Base-by-base conservation (phyloP, 2,797 vertebrate genomes). In the Microcaecilia unicolor region DNA sequence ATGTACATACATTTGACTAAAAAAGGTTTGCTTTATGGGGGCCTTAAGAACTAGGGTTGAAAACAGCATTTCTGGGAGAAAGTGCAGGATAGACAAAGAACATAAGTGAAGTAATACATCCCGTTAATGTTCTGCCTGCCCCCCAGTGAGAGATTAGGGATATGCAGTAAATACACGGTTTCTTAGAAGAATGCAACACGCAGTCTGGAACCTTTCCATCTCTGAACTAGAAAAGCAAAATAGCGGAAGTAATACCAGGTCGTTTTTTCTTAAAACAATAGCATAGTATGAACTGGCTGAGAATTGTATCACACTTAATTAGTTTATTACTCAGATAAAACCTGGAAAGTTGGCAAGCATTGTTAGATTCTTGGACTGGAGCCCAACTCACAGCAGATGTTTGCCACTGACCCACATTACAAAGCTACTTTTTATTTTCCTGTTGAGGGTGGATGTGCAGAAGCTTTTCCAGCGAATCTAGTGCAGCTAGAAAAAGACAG, bases 181-280 rank as follows among this genome's bases (percentile, higher is more conserved):
- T 59, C 67, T 76, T 55, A 62, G 45, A 18, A 6, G 45, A 51
- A 11, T 34, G 5, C 21, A 48, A 51, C 32, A 44, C n/a, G 43
- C 19, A 22, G 48, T 40, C 31, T 71, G 68, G 67, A 75, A 65
- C 16, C 49, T 43, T 62, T 72, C 68, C 71, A 71, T 41, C 2
- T 1, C 58, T 55, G 32, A 52, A 62, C 44, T 32, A 28, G 46
- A 41, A 59, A 50, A 37, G 36, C 36, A 48, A 37, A 64, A 45
- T 53, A 61, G 64, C 68, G 76, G 74, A 81, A 78, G 74, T 65
- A 76, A 80, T 71, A 55, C 64, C 55, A 48, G 37, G 58, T 72
- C 55, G 59, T 37, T 35, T 40, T 70, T n/a, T n/a, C n/a, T 46
- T 37, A 67, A 65, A 74, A 70, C 46, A 61, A 51, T 37, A 57